phyloP scores from a whole-genome alignment of 2,888 invertebrate species.

The Periphyllus acericola region DNA sequence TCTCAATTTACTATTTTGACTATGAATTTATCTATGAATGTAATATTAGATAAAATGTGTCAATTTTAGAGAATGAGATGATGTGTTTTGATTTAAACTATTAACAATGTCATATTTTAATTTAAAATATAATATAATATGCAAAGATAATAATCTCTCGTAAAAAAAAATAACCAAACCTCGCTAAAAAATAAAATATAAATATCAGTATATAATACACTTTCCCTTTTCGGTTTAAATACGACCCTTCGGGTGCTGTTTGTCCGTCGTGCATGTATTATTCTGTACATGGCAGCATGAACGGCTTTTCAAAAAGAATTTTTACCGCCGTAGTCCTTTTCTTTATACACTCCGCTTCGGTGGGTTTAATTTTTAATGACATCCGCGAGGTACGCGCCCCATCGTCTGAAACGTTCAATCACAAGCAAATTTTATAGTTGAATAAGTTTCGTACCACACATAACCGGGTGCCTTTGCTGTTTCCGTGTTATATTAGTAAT shows the following conservation, averaged over 20 bases:
- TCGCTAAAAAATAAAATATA: background rate
- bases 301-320: background rate
- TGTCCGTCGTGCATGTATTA: background rate
- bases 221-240: background rate
- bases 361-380: background rate
- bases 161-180: background rate
- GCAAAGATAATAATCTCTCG: no score
- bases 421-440: background rate
- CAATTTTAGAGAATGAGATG: no score
- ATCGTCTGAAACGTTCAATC: constrained; percentile 19
- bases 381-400: background rate
- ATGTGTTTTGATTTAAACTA: no score
- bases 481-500: background rate
- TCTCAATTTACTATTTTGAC: no score
- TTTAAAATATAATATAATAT: no score
- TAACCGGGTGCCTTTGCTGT: background rate
- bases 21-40: no score
- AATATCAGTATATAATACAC: background rate
- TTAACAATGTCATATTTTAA: no score
- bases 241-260: background rate
- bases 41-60: no score
- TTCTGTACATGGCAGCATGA: background rate
- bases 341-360: background rate
- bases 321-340: background rate
- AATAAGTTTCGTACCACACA: background rate